These are phyloP conservation scores for Mesorhabditis belari DNA, from an alignment of 2,888 invertebrate genomes.

Conservation along the genomic window DNA sequence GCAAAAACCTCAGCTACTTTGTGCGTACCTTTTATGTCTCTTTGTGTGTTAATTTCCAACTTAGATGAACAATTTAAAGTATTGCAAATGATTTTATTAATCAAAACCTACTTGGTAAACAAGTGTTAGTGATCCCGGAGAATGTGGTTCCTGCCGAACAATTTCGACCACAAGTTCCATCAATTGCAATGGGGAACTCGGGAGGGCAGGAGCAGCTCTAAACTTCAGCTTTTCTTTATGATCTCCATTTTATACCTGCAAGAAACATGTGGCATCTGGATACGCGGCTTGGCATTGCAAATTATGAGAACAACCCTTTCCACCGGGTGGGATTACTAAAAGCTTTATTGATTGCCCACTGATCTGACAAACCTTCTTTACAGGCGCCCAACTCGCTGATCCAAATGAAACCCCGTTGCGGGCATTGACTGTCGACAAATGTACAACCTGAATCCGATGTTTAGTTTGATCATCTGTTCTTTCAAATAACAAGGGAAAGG, in stretches of 20 bases:
- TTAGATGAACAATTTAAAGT: too few relatives aligned
- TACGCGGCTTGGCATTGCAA: constrained; percentile 50
- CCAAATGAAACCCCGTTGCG: constrained; percentile 50
- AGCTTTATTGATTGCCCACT: background rate
- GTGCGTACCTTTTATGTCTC: too few relatives aligned
- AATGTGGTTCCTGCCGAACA: constrained; percentile 45
- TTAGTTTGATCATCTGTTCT: too few relatives aligned
- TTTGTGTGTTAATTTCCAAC: too few relatives aligned
- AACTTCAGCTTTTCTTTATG: constrained; percentile 30
- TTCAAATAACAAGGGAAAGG: too few relatives aligned
- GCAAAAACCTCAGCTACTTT: too few relatives aligned
- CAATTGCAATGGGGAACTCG: constrained; percentile 45
- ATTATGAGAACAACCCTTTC: constrained; percentile 48
- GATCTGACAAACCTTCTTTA: constrained; percentile 33
- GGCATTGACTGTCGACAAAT: constrained; percentile 49
- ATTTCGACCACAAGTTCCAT: constrained; percentile 51
- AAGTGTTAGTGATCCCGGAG: constrained; percentile 50
- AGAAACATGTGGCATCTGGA: constrained; percentile 33
- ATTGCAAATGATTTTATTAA: background rate
- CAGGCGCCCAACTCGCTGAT: constrained; percentile 52
- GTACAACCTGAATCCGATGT: constrained; percentile 48
- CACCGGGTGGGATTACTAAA: constrained; percentile 50
- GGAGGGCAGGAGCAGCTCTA: constrained; percentile 49
- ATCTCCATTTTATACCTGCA: constrained; percentile 9
- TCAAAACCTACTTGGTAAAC: constrained; percentile 41